phyloP scores from a whole-genome alignment of 2,888 invertebrate genomes.

The Maniola hyperantus region DNA sequence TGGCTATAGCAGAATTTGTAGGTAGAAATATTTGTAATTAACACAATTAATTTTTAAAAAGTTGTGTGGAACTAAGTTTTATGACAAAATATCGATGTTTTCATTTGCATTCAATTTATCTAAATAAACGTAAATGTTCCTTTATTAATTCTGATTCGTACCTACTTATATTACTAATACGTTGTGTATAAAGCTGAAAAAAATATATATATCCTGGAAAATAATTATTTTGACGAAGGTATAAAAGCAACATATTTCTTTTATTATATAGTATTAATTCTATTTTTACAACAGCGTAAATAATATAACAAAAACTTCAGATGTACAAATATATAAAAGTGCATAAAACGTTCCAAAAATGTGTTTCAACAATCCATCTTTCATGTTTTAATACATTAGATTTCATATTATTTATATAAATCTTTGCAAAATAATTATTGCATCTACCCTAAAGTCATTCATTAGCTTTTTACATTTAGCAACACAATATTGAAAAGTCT shows the following conservation, averaged over 20 bases:
- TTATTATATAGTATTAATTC: conserved; percentile 38
- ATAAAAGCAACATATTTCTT: conserved; percentile 37
- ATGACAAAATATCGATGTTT: too few species aligned
- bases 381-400: conserved; percentile 25
- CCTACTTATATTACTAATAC: not conserved
- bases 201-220: not conserved
- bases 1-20: not conserved
- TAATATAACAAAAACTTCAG: conserved; percentile 65
- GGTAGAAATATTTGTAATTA: not conserved
- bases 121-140: not conserved
- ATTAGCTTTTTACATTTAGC: conserved; percentile 40
- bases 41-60: too few species aligned
- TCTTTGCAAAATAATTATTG: conserved; percentile 50
- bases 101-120: not conserved
- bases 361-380: conserved; percentile 61
- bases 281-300: conserved; percentile 60
- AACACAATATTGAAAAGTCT: conserved; percentile 33
- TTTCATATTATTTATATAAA: conserved; percentile 38
- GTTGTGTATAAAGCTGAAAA: conserved; percentile 1
- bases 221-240: not conserved
- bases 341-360: conserved; percentile 81
- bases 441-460: conserved; percentile 33
- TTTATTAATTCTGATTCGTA: not conserved
- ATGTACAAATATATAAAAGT: conserved; percentile 80
- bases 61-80: too few species aligned